These are phyloP conservation scores for Trididemnum miniatum DNA, from an alignment of 23 tunicate species.

Conservation along the genomic window DNA sequence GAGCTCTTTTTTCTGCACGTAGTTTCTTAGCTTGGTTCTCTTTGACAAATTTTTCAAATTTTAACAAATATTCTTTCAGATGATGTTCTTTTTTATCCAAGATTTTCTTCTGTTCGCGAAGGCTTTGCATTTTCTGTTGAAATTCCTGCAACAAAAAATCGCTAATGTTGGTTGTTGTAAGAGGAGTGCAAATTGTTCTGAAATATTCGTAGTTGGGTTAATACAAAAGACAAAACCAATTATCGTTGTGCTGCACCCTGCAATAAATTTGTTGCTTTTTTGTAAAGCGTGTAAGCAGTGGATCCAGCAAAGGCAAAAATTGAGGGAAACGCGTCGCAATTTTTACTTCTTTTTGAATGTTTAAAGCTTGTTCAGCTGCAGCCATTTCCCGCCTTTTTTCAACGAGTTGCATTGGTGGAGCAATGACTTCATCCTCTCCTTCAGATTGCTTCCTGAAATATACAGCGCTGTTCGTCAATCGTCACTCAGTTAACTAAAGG, in stretches of 20 bases:
- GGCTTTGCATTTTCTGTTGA: slow-evolving; percentile 91
- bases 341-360: slow-evolving; percentile 84
- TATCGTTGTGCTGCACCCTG: no score
- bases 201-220: no score
- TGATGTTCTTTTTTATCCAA: slow-evolving; percentile 87
- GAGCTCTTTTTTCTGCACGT: slow-evolving; percentile 76
- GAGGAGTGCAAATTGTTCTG: no score
- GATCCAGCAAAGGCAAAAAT: no score
- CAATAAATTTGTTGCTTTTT: no score
- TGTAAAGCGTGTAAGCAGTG: no score
- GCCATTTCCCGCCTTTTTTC: slow-evolving; percentile 94
- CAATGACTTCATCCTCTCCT: slow-evolving; percentile 79
- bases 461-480: no score
- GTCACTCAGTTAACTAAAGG: no score
- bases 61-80: slow-evolving; percentile 79
- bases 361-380: slow-evolving; percentile 85
- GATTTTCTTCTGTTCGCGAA: slow-evolving; percentile 76
- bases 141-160: slow-evolving; percentile 89
- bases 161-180: no score
- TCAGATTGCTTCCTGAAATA: slow-evolving; percentile 67
- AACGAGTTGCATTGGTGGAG: slow-evolving; percentile 80
- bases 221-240: no score
- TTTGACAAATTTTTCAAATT: slow-evolving; percentile 88
- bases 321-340: no score
- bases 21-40: slow-evolving; percentile 91